Base-by-base conservation (phyloP, 2,797 vertebrate genomes). In the Prionace glauca region DNA sequence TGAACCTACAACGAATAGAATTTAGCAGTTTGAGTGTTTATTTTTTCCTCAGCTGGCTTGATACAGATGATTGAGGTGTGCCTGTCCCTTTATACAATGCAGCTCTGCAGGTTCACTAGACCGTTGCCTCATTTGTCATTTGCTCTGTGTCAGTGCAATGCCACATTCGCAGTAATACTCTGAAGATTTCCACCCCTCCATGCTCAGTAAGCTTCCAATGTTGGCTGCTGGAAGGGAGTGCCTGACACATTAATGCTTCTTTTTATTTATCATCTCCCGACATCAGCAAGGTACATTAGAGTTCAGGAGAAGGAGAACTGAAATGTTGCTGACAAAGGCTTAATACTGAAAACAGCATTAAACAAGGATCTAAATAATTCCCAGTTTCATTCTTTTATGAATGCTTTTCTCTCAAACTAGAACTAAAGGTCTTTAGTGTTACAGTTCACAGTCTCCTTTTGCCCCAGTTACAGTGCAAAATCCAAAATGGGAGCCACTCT, bases 121-220 rank as follows among this genome's bases (percentile, higher is more conserved):
- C 90, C 90, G 36, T 69, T 67, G 90, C 22, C 8, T n/a, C 90
- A 92, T 92, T 92, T 92, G 90, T 92, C 90, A 69, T 92, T 92
- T 92, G 90, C 90, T 69, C 90, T 69, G 90, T 92, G 90, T 92
- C 90, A 69, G 90, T 69, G 90, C 65, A 92, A 67, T 69, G 65
- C 90, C 90, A 92, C n/a, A 92, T 69, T 92, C 65, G 18, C 90
- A 92, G 90, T 92, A 92, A 92, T 92, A 92, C 65, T 92, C 90
- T 11, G 65, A 92, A 69, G 62, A 22, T 92, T 92, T 92, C 65
- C 65, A 92, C 90, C 90, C 90, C 90, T 92, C 90, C 90, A 92
- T 92, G 90, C 67, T 92, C 90, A 92, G 90, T 92, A 92, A 65
- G 90, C 18, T 92, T 92, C 90, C 90, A 92, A n/a, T 92, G 90